These are phyloP conservation scores for Cochlearius cochlearius DNA, from an alignment of 2,113 vertebrate genomes.

Conservation along the genomic window DNA sequence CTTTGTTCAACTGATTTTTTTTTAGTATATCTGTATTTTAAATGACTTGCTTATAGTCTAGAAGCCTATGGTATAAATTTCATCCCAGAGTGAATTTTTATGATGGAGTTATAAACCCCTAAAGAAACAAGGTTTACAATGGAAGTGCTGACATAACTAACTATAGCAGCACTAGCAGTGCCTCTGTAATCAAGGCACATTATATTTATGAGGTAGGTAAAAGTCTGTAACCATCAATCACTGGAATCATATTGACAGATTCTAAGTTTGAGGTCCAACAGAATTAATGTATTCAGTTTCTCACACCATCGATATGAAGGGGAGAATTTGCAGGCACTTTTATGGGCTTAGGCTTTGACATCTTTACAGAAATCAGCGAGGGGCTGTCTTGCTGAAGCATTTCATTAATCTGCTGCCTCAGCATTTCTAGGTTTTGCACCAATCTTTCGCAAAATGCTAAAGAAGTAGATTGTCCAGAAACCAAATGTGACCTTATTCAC, in stretches of 20 bases:
- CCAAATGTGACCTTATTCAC: conserved; percentile 20
- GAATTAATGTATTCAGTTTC: conserved; percentile 67
- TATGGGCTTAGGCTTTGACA: conserved; percentile 37
- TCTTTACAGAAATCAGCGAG: conserved; percentile 59
- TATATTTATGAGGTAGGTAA: conserved; percentile 80
- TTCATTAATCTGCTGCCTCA: conserved; percentile 22
- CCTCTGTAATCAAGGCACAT: conserved; percentile 70
- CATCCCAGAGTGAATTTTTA: conserved; percentile 76
- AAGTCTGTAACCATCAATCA: conserved; percentile 78
- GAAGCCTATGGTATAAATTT: conserved; percentile 64
- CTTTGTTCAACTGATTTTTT: neutral
- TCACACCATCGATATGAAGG: conserved; percentile 56
- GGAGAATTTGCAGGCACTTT: conserved; percentile 51
- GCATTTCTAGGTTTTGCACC: neutral
- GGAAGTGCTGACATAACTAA: conserved; percentile 78
- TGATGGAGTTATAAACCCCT: conserved; percentile 73
- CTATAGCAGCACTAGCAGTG: conserved; percentile 65
- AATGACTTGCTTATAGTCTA: conserved; percentile 40
- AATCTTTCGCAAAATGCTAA: neutral
- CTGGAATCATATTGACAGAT: conserved; percentile 70
- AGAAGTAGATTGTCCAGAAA: neutral
- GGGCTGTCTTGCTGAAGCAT: conserved; percentile 29
- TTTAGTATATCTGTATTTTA: conserved; percentile 3
- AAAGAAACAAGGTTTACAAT: conserved; percentile 72
- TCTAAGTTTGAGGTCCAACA: conserved; percentile 70